Evolutionary conservation across 2,113 vertebrate genomes (phyloP).

Genomic region (Origma solitaria): DNA sequence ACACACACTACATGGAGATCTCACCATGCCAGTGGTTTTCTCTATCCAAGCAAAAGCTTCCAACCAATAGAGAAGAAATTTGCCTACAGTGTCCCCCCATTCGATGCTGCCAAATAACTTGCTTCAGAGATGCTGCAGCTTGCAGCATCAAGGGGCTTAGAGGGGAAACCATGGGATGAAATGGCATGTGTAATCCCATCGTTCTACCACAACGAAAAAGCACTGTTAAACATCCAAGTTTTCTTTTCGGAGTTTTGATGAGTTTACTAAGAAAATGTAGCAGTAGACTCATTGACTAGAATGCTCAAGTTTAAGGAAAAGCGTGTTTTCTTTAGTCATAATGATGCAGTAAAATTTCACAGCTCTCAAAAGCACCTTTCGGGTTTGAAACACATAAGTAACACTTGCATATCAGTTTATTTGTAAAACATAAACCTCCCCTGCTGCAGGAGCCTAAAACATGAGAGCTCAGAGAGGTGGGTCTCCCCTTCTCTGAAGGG

Average conservation of each 20-base stretch:
- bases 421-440: neutral
- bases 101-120: neutral
- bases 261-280: neutral
- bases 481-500: neutral
- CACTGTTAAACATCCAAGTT: neutral
- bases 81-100: neutral
- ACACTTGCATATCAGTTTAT: neutral
- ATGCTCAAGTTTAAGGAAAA: neutral
- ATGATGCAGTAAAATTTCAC: neutral
- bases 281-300: neutral
- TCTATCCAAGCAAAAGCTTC: neutral
- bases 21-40: neutral
- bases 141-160: neutral
- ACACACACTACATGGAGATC: neutral
- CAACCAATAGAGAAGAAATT: neutral
- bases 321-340: neutral
- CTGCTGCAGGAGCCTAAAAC: neutral
- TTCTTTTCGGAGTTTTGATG: neutral
- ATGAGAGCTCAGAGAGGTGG: rapidly evolving
- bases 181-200: neutral
- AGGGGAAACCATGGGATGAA: neutral
- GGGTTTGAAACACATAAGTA: neutral
- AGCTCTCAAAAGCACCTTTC: neutral
- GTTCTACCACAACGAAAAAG: neutral
- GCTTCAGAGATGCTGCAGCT: neutral